phyloP scores from a whole-genome alignment of 2,888 invertebrate species.

The Diarsia dahlii region DNA sequence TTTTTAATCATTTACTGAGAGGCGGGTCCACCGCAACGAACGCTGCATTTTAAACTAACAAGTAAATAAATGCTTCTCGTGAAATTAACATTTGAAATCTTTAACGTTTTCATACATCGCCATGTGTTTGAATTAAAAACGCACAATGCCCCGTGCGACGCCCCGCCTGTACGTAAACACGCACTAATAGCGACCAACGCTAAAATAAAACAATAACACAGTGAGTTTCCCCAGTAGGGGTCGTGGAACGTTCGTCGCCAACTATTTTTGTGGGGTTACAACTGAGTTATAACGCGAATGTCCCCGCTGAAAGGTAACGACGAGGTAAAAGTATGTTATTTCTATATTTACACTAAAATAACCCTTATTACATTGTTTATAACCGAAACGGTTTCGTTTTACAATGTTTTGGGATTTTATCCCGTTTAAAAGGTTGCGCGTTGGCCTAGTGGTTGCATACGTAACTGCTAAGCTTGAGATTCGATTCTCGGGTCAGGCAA shows the following conservation, averaged over 20 bases:
- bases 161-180: too few relatives aligned
- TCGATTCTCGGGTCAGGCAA: too few relatives aligned
- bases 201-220: slow-evolving; percentile 17
- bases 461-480: too few relatives aligned
- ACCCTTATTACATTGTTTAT: slow-evolving; percentile 51
- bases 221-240: slow-evolving; percentile 71
- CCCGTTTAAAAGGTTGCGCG: background rate
- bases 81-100: too few relatives aligned
- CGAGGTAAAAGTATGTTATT: slow-evolving; percentile 71
- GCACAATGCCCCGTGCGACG: too few relatives aligned
- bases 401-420: slow-evolving; percentile 8
- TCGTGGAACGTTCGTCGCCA: slow-evolving; percentile 72
- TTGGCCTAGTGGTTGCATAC: too few relatives aligned
- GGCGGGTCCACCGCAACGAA: too few relatives aligned
- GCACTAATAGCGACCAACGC: background rate
- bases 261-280: slow-evolving; percentile 78
- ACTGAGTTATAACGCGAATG: slow-evolving; percentile 75
- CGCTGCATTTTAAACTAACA: too few relatives aligned
- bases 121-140: too few relatives aligned
- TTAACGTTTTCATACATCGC: too few relatives aligned
- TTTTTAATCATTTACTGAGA: too few relatives aligned
- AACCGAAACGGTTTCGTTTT: slow-evolving; percentile 12
- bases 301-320: slow-evolving; percentile 75
- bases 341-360: slow-evolving; percentile 63
- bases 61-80: too few relatives aligned